Evolutionary conservation across 1,140 invertebrate genomes (phyloP).

Genomic region (Arctopsyche grandis): DNA sequence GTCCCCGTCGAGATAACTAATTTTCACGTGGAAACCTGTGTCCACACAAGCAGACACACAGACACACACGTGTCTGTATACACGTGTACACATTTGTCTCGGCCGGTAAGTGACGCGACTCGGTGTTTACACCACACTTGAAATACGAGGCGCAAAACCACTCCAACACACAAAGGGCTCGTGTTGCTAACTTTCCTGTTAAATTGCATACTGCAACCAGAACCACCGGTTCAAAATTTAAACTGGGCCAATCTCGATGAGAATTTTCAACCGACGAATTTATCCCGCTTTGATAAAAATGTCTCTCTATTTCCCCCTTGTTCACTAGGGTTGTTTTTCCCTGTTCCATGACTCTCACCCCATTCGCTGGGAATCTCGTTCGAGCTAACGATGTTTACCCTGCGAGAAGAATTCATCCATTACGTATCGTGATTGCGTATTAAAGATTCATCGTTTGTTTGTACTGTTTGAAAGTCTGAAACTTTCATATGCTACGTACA

Average conservation of each 20-base stretch:
- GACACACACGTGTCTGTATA: background rate
- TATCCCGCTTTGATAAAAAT: background rate
- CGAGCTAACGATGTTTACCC: constrained; percentile 23
- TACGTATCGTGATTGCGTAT: constrained; percentile 28
- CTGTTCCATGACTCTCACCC: background rate
- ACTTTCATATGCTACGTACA: too few species aligned
- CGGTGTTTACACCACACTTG: constrained; percentile 1
- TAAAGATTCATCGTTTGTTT: constrained; percentile 10
- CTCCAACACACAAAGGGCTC: too few species aligned
- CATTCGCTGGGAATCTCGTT: background rate
- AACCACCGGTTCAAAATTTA: too few species aligned
- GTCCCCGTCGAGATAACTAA: background rate
- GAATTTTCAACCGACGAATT: too few species aligned
- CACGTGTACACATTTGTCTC: background rate
- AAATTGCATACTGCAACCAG: too few species aligned
- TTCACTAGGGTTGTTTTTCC: background rate
- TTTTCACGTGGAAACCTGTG: constrained; percentile 8
- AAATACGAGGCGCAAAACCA: background rate
- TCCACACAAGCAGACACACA: background rate
- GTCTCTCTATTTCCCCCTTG: background rate
- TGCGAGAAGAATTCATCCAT: constrained; percentile 12
- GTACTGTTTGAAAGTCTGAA: too few species aligned
- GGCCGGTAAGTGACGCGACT: constrained; percentile 14
- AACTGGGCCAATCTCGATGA: too few species aligned
- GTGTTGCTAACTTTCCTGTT: too few species aligned